Conservation (phyloP, 2,113 vertebrate genomes). For the Chelonoidis abingdonii region DNA sequence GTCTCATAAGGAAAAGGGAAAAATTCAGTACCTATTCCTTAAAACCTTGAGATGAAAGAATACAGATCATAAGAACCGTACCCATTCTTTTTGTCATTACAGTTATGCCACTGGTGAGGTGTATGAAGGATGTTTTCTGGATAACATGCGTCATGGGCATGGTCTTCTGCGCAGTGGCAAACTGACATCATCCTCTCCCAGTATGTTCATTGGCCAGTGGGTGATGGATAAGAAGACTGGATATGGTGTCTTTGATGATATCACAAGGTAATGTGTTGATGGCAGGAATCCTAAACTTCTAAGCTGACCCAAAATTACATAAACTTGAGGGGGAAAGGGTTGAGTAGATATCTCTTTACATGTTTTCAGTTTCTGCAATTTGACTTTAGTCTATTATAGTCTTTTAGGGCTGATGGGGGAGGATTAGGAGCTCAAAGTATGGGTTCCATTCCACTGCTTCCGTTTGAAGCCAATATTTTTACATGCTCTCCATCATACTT, state of each 20-base stretch:
- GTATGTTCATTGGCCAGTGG: conserved; percentile 99
- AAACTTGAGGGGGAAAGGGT: background rate
- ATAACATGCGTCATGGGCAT: conserved; percentile 94
- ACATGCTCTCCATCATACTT: background rate
- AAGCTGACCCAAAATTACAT: rapidly evolving
- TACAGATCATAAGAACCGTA: background rate
- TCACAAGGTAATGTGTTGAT: conserved; percentile 87
- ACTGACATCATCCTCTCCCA: conserved; percentile 93
- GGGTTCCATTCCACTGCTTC: rapidly evolving
- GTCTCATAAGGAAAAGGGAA: background rate
- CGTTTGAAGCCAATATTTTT: background rate
- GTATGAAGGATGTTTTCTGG: conserved; percentile 95
- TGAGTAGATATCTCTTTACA: background rate
- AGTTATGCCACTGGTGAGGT: conserved; percentile 95
- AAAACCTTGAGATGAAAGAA: background rate
- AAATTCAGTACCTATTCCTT: background rate
- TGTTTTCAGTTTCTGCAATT: background rate
- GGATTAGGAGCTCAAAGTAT: background rate
- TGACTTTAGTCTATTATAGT: background rate
- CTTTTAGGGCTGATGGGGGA: background rate
- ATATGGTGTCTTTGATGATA: conserved; percentile 97
- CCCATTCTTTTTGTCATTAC: background rate
- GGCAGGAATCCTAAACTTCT: background rate
- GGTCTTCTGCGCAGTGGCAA: conserved; percentile 96
- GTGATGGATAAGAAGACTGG: conserved; percentile 94